phyloP scores from a whole-genome alignment of 2,113 vertebrate species.

The Scomber scombrus region DNA sequence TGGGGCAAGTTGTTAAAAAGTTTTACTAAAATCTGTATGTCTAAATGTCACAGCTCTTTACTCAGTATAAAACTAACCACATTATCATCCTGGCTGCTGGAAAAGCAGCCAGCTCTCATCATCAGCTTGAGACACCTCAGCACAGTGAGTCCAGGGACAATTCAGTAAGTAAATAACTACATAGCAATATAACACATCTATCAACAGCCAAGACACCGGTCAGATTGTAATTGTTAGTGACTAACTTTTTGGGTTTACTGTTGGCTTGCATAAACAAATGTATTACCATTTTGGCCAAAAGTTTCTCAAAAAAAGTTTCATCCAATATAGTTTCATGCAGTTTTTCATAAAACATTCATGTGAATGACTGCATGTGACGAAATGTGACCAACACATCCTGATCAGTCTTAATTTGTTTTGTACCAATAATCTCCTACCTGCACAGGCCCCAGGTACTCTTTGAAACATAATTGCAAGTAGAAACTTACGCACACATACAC shows the following conservation, averaged over 20 bases:
- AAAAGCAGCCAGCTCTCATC: background rate
- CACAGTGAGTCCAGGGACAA: conserved; percentile 29
- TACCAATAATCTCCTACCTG: background rate
- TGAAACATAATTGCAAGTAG: background rate
- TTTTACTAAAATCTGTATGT: conserved; percentile 4
- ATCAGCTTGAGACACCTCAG: conserved; percentile 6
- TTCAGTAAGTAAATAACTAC: conserved; percentile 49
- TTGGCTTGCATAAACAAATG: no score
- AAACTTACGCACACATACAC: background rate
- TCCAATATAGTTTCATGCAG: background rate
- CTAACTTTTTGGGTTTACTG: no score
- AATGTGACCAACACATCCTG: background rate
- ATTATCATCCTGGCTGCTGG: background rate
- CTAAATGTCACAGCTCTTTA: conserved; percentile 9
- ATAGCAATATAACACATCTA: conserved; percentile 22
- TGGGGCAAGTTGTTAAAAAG: background rate
- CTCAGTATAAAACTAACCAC: conserved; percentile 1
- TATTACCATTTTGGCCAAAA: no score
- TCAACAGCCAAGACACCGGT: conserved; percentile 41
- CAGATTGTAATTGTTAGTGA: conserved; percentile 9
- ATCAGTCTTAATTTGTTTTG: background rate
- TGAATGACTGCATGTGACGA: conserved; percentile 1
- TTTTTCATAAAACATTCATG: background rate
- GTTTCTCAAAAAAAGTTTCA: no score
- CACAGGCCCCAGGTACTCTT: background rate